Conservation (phyloP, 2,888 invertebrate genomes). For the Tridacna crocea region DNA sequence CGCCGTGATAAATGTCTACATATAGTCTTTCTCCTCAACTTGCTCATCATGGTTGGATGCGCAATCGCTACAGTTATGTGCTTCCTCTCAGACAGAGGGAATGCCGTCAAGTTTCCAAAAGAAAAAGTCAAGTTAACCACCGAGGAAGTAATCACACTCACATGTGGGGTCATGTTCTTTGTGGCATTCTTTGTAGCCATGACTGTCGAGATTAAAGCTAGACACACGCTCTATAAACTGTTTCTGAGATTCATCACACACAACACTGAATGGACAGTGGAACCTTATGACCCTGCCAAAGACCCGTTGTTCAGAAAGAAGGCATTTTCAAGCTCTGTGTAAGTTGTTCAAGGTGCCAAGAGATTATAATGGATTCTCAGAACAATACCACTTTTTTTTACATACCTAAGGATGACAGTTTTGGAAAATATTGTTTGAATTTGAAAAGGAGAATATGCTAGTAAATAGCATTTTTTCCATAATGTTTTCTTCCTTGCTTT, state of each 20-base stretch:
- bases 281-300: constrained; percentile 83
- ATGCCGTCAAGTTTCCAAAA: constrained; percentile 75
- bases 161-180: constrained; percentile 86
- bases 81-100: constrained; percentile 85
- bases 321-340: constrained; percentile 15
- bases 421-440: no score
- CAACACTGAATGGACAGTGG: constrained; percentile 85
- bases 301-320: constrained; percentile 65
- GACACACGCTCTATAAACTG: constrained; percentile 85
- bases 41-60: constrained; percentile 85
- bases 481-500: no score
- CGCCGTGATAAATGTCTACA: constrained; percentile 85
- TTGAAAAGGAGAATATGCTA: no score
- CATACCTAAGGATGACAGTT: no score
- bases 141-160: constrained; percentile 85
- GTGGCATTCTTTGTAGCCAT: constrained; percentile 86
- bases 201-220: constrained; percentile 86
- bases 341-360: not conserved
- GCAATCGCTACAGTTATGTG: constrained; percentile 86
- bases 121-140: constrained; percentile 84
- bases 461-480: no score
- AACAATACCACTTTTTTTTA: no score
- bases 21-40: constrained; percentile 84
- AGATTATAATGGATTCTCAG: not conserved
- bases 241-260: constrained; percentile 83